A percentile compares a stretch with the other conserved stretches of the same genome.
Conservation (phyloP, 2,888 invertebrate species). For the Cheilosia urbana region DNA sequence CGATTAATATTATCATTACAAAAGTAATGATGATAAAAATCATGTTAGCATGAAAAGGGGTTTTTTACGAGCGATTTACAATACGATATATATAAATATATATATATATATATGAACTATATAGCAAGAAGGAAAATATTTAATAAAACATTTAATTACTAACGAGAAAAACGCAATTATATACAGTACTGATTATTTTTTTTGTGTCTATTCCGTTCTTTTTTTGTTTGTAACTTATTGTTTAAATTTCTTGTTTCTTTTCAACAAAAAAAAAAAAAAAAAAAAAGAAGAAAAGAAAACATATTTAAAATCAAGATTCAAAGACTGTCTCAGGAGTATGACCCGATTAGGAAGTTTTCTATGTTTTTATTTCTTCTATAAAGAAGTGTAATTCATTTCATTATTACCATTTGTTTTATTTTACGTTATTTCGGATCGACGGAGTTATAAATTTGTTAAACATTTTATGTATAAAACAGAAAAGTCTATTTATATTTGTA, state of each 20-base stretch:
- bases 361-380: slow-evolving; percentile 18
- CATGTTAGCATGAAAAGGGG: slow-evolving; percentile 54
- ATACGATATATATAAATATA: slow-evolving; percentile 29
- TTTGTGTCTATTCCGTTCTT: slow-evolving; percentile 22
- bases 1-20: slow-evolving; percentile 59
- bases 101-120: slow-evolving; percentile 43
- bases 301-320: slow-evolving; percentile 57
- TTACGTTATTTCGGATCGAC: slow-evolving; percentile 58
- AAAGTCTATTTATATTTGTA: slow-evolving; percentile 15
- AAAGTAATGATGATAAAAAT: slow-evolving; percentile 30
- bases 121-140: slow-evolving; percentile 26
- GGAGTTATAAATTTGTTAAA: slow-evolving; percentile 56
- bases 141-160: slow-evolving; percentile 36
- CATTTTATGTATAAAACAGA: slow-evolving; percentile 45
- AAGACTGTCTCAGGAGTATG: slow-evolving; percentile 70
- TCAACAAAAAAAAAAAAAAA: slow-evolving; percentile 21
- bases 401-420: not conserved
- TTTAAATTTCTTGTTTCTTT: slow-evolving; percentile 36
- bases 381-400: not conserved
- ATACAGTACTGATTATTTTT: slow-evolving; percentile 63
- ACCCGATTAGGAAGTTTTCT: slow-evolving; percentile 43
- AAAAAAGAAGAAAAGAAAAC: slow-evolving; percentile 33
- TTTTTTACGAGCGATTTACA: slow-evolving; percentile 73
- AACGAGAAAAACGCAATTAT: slow-evolving; percentile 55
- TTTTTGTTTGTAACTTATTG: slow-evolving; percentile 6